Evolutionary conservation across 2,797 vertebrate species (phyloP).

Genomic region (Mus caroli): DNA sequence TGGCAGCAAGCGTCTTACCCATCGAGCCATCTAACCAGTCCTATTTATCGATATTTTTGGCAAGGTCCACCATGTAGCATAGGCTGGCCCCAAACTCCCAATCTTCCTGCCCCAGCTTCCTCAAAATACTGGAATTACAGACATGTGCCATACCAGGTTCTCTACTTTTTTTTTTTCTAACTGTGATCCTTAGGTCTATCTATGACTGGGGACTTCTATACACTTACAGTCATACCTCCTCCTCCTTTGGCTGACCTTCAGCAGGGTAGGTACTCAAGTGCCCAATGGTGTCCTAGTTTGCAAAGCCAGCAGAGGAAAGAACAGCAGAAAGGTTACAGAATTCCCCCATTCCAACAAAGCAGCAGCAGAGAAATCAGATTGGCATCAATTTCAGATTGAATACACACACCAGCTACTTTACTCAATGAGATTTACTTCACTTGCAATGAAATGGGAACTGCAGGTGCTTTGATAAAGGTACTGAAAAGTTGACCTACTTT

Average conservation of each 20-base stretch:
- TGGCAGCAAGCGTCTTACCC: not conserved
- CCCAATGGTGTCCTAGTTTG: constrained; percentile 66
- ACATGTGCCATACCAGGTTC: not conserved
- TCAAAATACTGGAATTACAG: not conserved
- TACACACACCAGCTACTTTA: constrained; percentile 77
- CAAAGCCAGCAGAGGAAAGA: constrained; percentile 53
- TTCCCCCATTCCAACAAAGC: constrained; percentile 74
- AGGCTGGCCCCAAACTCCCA: not conserved
- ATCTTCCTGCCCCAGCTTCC: not conserved
- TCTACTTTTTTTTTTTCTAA: not conserved
- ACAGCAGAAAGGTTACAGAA: constrained; percentile 61
- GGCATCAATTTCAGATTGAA: constrained; percentile 72
- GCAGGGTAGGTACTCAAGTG: constrained; percentile 10
- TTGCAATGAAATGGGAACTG: constrained; percentile 77
- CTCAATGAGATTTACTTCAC: constrained; percentile 75
- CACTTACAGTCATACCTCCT: constrained; percentile 8
- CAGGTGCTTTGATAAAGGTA: constrained; percentile 78
- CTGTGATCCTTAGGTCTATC: not conserved
- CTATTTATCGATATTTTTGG: not conserved
- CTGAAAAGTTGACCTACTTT: constrained; percentile 82
- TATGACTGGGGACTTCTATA: not conserved
- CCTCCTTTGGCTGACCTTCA: constrained; percentile 24
- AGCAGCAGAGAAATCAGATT: constrained; percentile 77
- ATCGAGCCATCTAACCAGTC: not conserved
- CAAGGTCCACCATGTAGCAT: not conserved